Conservation (phyloP, 2,797 vertebrate species). For the Oryzias sinensis region DNA sequence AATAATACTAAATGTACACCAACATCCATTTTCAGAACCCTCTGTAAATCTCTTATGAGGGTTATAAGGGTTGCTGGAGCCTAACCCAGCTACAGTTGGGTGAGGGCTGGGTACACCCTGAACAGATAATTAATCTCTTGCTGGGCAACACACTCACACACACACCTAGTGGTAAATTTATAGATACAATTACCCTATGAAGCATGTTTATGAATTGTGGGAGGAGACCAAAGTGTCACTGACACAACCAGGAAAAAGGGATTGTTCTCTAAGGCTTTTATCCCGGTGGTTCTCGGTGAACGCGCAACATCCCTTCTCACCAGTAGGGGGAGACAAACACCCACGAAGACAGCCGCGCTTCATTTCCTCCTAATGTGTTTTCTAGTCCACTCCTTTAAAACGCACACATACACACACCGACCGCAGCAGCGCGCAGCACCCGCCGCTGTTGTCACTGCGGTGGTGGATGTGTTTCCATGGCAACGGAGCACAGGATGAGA, state of each 20-base stretch:
- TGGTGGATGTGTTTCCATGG: slow-evolving; percentile 68
- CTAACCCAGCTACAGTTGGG: no score
- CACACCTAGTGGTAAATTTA: no score
- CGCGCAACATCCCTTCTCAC: slow-evolving; percentile 11
- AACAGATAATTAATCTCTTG: no score
- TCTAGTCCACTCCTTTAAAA: slow-evolving; percentile 14
- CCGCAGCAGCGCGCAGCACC: slow-evolving; percentile 45
- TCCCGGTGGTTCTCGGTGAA: not conserved
- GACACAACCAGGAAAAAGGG: not conserved
- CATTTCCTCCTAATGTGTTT: slow-evolving; percentile 23
- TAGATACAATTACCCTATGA: no score
- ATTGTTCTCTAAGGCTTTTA: not conserved
- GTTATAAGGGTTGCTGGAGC: no score
- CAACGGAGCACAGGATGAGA: slow-evolving; percentile 54
- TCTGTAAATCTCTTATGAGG: no score
- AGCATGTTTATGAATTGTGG: no score
- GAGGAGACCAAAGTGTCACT: no score
- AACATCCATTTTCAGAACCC: no score
- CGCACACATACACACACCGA: slow-evolving; percentile 7
- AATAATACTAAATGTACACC: no score
- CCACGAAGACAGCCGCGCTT: slow-evolving; percentile 8
- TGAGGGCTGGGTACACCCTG: no score
- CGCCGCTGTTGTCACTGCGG: slow-evolving; percentile 43
- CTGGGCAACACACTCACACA: no score
- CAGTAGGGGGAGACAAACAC: slow-evolving; percentile 71